Evolutionary conservation across 2,113 vertebrate genomes (phyloP).

Genomic region (Coryphaenoides rupestris): DNA sequence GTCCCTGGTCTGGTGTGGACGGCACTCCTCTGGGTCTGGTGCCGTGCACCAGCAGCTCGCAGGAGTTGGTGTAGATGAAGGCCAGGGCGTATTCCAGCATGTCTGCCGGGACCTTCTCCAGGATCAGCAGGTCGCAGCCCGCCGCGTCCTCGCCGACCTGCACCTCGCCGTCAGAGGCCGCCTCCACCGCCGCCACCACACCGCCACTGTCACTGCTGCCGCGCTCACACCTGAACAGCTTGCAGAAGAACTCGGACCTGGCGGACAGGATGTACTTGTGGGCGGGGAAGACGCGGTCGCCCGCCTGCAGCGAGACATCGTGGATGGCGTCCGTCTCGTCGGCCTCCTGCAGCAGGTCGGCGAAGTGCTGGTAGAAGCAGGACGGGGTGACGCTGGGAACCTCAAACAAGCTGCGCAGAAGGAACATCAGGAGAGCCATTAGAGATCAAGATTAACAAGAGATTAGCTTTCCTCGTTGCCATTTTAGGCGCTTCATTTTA

Average conservation of each 20-base stretch:
- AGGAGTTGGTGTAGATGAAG: conserved; percentile 92
- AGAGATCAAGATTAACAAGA: too few relatives aligned
- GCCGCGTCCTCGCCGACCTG: conserved; percentile 82
- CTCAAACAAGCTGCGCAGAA: conserved; percentile 83
- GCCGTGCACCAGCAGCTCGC: conserved; percentile 86
- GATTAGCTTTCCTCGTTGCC: too few relatives aligned
- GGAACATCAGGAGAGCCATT: neutral
- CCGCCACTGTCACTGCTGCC: conserved; percentile 50
- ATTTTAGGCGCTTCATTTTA: too few relatives aligned
- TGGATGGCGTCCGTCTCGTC: conserved; percentile 93
- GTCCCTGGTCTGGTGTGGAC: conserved; percentile 54
- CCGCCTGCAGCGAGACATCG: conserved; percentile 89
- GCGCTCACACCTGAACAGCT: conserved; percentile 74
- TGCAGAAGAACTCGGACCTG: conserved; percentile 87
- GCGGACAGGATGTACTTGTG: conserved; percentile 91
- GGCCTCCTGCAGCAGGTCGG: conserved; percentile 80
- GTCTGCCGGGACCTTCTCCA: conserved; percentile 87
- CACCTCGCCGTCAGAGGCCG: conserved; percentile 60
- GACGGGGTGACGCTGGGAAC: conserved; percentile 86
- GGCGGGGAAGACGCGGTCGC: conserved; percentile 80
- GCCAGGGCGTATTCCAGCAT: conserved; percentile 84
- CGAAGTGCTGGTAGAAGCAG: conserved; percentile 84
- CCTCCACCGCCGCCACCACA: conserved; percentile 49
- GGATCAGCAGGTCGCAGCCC: conserved; percentile 84
- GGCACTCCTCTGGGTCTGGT: conserved; percentile 70